A percentile compares a stretch with the other conserved stretches of the same genome.
Conservation (phyloP, 2,113 vertebrate species). For the Micronycteris hirsuta region DNA sequence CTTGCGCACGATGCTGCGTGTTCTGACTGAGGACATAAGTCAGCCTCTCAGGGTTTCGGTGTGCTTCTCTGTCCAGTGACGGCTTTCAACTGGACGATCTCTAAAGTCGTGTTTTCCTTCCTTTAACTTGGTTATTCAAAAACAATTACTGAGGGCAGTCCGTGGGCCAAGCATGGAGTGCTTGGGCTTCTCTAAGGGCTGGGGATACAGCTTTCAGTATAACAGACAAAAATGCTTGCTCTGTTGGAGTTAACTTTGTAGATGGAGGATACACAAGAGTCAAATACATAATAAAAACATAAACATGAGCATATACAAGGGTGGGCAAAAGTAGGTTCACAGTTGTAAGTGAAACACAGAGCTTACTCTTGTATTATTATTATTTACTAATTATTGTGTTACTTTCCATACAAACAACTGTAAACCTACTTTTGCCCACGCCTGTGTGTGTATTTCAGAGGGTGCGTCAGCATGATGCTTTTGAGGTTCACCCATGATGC, state of each 20-base stretch:
- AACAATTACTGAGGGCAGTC: neutral
- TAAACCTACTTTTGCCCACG: no score
- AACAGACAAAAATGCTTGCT: neutral
- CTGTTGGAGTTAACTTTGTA: neutral
- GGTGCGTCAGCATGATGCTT: neutral
- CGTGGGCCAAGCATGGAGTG: neutral
- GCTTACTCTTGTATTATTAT: no score
- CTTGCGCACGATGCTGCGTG: fast-evolving
- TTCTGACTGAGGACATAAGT: neutral
- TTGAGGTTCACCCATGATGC: neutral
- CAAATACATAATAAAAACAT: neutral
- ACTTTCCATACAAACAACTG: no score
- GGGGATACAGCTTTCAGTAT: neutral
- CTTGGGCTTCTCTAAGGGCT: neutral
- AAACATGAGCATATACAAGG: neutral
- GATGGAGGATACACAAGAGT: neutral
- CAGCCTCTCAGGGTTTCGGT: neutral
- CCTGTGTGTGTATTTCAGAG: neutral
- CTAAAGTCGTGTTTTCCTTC: neutral
- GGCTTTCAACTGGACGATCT: neutral
- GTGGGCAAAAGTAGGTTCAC: no score
- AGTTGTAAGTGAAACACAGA: no score
- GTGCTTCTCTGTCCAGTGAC: neutral
- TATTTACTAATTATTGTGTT: no score
- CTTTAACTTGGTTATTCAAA: neutral